Conservation (phyloP, 2,888 invertebrate genomes). For the Cephus spinipes region DNA sequence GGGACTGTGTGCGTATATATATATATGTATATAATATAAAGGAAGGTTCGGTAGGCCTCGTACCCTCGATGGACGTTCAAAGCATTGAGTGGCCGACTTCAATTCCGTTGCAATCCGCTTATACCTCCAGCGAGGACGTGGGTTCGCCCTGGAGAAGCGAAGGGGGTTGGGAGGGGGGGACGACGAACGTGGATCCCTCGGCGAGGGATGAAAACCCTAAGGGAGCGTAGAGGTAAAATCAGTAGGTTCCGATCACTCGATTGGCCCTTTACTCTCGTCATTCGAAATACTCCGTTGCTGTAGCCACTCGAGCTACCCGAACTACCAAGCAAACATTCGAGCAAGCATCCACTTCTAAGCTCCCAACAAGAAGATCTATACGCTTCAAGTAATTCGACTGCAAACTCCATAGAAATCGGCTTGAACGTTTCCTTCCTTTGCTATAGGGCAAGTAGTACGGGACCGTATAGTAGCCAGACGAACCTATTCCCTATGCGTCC, state of each 20-base stretch:
- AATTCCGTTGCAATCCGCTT: conserved; percentile 62
- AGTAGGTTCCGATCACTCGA: conserved; percentile 17
- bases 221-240: conserved; percentile 10
- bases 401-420: neutral
- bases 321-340: neutral
- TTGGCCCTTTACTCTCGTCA: conserved; percentile 12
- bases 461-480: neutral
- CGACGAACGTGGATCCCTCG: neutral
- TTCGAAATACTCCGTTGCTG: neutral
- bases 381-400: neutral
- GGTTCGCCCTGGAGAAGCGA: conserved; percentile 12
- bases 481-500: neutral
- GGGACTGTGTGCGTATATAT: neutral
- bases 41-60: neutral
- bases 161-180: neutral
- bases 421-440: neutral
- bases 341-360: neutral
- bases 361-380: neutral
- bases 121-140: conserved; percentile 38
- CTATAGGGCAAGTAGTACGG: neutral
- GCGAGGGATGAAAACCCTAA: conserved; percentile 6
- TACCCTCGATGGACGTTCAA: conserved; percentile 35
- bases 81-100: conserved; percentile 52
- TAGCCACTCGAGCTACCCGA: neutral
- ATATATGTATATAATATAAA: neutral